These are phyloP conservation scores for Cryptotis parvus DNA, from an alignment of 2,113 vertebrate genomes.

Conservation along the genomic window DNA sequence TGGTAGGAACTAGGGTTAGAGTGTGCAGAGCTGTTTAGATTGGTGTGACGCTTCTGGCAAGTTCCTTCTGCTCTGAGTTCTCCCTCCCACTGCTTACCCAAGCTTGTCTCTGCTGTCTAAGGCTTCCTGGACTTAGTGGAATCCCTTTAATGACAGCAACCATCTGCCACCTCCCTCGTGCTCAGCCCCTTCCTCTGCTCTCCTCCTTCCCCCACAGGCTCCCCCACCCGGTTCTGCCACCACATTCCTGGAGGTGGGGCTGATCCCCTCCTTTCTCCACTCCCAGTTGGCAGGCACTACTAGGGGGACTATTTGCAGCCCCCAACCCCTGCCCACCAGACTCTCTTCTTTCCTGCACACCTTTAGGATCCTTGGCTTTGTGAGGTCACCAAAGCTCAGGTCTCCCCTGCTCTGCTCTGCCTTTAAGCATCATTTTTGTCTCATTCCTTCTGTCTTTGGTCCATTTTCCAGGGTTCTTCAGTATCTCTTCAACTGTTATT, in stretches of 20 bases:
- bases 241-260: background rate
- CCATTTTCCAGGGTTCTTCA: background rate
- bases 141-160: slow-evolving; percentile 73
- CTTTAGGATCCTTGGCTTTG: background rate
- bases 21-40: background rate
- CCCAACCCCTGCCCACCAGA: background rate
- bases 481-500: background rate
- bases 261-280: background rate
- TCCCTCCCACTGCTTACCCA: background rate
- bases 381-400: no score
- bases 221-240: background rate
- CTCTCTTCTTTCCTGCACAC: background rate
- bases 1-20: background rate
- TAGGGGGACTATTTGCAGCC: background rate
- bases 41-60: background rate
- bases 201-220: background rate
- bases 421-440: background rate
- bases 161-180: slow-evolving; percentile 62
- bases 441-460: background rate
- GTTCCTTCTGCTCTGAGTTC: slow-evolving; percentile 3
- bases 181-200: background rate
- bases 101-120: slow-evolving; percentile 55
- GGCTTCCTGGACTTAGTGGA: slow-evolving; percentile 61
- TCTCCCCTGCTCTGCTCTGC: background rate
- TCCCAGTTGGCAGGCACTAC: background rate